Evolutionary conservation across 2,888 invertebrate genomes (phyloP), one percentile per base, ranked within the genome.

Genomic region (Thymelicus lineola): DNA sequence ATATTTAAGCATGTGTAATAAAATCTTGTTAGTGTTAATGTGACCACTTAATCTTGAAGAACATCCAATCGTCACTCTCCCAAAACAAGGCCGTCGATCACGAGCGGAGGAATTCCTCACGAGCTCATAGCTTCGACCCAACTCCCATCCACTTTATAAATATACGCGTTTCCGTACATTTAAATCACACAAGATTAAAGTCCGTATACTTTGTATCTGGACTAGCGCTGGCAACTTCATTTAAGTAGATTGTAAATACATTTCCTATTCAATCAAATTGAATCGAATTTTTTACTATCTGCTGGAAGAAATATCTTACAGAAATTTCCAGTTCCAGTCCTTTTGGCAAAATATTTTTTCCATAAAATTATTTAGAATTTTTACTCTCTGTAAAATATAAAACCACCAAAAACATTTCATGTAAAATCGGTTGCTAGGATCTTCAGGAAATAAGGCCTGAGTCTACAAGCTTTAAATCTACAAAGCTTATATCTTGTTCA

Each of bases 111-210:
- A 42, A 42, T 42, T 50, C 48, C 48, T 17, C 14, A 14, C 46
- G 46, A 48, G n/a, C 15, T 9, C 28, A 42, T 12, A 17, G 2
- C 48, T 9, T 15, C 12, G 42, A 4, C 42, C 1, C 42, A 12
- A 12, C 10, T 15, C 48, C 9, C 59, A 60, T 53, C 36, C 38
- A 28, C 60, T 67, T 61, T 45, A 55, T 28, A 55, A 6, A 58
- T 61, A 72, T 64, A 45, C 71, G 63, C 74, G 53, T 71, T 72
- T 67, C 68, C 53, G 58, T 63, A 15, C 48, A 48, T 10, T 28
- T 71, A 71, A 66, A 66, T 71, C 70, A 71, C 60, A 66, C 15
- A 17, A 71, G 66, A 71, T 71, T 71, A 71, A 71, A 71, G 61
- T 17, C 35, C 15, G 20, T 20, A 10, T n/a, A 58, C 38, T 14